Conservation (phyloP, 2,797 vertebrate species). For the Pantherophis vulpinus region DNA sequence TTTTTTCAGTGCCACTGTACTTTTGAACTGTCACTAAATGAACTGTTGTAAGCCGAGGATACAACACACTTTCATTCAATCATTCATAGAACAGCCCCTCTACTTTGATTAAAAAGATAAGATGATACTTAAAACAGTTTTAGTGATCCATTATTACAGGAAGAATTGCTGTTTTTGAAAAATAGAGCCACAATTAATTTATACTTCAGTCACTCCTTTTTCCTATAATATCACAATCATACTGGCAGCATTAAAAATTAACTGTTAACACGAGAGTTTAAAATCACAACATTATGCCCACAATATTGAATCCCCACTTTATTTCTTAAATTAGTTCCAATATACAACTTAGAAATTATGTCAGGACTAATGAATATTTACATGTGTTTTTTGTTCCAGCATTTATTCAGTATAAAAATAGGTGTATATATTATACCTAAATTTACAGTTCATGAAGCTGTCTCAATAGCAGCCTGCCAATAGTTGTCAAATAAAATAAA, state of each 20-base stretch:
- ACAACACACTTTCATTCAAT: background rate
- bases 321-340: background rate
- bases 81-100: background rate
- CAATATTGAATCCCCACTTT: background rate
- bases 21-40: background rate
- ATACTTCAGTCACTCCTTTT: background rate
- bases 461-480: background rate
- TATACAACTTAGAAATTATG: background rate
- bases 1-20: background rate
- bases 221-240: background rate
- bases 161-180: background rate
- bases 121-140: background rate
- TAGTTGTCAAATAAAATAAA: background rate
- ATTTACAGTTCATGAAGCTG: background rate
- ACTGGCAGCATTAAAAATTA: background rate
- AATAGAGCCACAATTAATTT: background rate
- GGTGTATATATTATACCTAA: background rate
- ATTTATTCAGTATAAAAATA: background rate
- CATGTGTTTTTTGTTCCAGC: background rate
- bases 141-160: background rate
- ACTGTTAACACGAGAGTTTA: background rate
- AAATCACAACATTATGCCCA: background rate
- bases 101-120: background rate
- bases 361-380: background rate
- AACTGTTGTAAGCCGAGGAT: background rate